Evolutionary conservation across 1,140 invertebrate species (phyloP).

Genomic region (Hylaeus volcanicus): DNA sequence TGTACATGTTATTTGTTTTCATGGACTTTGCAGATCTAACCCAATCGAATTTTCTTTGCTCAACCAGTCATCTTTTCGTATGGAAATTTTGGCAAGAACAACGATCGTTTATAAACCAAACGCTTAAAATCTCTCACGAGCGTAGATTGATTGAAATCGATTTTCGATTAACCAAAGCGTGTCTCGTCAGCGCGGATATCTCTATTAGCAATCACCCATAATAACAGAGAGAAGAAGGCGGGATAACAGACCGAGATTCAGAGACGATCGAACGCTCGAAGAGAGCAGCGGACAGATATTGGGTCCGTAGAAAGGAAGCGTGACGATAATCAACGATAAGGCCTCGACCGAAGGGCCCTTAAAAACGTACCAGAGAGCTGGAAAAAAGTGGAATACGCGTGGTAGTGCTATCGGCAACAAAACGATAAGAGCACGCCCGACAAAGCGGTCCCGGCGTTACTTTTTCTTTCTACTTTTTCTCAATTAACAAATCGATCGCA

Average conservation of each 20-base stretch:
- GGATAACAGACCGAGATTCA: background rate
- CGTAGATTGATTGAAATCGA: background rate
- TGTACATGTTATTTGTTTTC: no score
- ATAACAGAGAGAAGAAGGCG: no score
- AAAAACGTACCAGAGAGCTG: background rate
- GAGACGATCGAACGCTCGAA: background rate
- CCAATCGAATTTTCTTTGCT: no score
- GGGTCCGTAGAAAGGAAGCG: background rate
- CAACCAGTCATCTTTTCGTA: no score
- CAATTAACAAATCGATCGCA: constrained; percentile 25
- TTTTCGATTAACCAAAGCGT: background rate
- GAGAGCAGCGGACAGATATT: background rate
- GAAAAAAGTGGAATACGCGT: background rate
- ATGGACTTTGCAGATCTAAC: no score
- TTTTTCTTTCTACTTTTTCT: constrained; percentile 7
- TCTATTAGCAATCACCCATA: background rate
- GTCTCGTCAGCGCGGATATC: background rate
- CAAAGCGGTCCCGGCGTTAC: constrained; percentile 2
- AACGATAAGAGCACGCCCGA: background rate
- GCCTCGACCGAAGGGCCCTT: background rate
- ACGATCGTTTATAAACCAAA: no score
- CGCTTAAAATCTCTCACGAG: background rate
- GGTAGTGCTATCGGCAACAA: no score
- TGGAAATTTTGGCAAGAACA: no score
- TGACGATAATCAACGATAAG: background rate